Evolutionary conservation across 2,888 invertebrate species (phyloP).

Genomic region (Trisateles emortualis): DNA sequence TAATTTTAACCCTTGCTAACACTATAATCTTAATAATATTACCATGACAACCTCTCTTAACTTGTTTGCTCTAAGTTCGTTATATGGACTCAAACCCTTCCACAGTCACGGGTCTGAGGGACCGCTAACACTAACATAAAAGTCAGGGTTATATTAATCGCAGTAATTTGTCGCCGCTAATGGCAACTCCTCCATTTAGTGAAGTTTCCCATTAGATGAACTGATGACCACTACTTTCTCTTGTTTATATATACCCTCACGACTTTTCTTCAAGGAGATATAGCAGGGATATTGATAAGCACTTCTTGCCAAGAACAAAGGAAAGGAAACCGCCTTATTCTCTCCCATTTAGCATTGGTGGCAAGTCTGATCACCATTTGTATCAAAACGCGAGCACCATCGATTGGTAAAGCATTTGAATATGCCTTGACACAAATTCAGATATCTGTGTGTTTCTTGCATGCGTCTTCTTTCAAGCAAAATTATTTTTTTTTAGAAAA

Average conservation of each 20-base stretch:
- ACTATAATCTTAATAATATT: not conserved
- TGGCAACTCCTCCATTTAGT: slow-evolving; percentile 32
- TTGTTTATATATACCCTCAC: not conserved
- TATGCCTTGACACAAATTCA: too few species aligned
- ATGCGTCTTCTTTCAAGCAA: too few species aligned
- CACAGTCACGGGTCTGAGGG: not conserved
- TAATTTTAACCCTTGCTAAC: not conserved
- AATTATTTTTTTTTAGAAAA: too few species aligned
- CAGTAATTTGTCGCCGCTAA: slow-evolving; percentile 31
- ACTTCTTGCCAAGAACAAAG: too few species aligned
- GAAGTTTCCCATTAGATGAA: not conserved
- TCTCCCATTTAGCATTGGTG: too few species aligned
- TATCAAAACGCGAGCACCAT: too few species aligned
- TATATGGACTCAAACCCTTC: not conserved
- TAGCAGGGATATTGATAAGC: too few species aligned
- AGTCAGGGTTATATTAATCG: slow-evolving; percentile 38
- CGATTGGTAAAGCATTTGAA: too few species aligned
- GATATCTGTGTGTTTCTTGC: too few species aligned
- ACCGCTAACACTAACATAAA: slow-evolving; percentile 20
- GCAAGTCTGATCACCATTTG: too few species aligned
- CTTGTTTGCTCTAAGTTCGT: not conserved
- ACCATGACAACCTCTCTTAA: not conserved
- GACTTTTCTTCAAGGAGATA: not conserved
- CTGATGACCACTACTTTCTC: not conserved
- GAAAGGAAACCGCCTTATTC: too few species aligned